phyloP scores from a whole-genome alignment of 2,888 invertebrate genomes.

The Mythimna ferrago region DNA sequence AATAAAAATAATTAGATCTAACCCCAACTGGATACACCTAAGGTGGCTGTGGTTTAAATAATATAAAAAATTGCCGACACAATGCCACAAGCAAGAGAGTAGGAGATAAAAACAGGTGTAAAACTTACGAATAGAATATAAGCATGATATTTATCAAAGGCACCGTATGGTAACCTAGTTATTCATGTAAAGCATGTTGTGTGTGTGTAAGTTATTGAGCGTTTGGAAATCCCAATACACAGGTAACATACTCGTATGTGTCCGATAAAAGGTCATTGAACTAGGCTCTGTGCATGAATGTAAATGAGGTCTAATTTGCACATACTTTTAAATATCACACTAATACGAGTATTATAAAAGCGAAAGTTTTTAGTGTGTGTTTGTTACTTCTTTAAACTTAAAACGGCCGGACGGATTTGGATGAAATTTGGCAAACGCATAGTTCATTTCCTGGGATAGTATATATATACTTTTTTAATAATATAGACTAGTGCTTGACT shows the following conservation, averaged over 20 bases:
- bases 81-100: background rate
- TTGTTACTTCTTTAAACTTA: too few relatives aligned
- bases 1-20: too few relatives aligned
- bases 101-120: conserved; percentile 3
- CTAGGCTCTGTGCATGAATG: background rate
- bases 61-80: background rate
- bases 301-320: background rate
- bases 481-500: too few relatives aligned
- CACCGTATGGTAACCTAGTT: conserved; percentile 36
- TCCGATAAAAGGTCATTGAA: conserved; percentile 26
- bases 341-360: too few relatives aligned
- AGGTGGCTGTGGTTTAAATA: too few relatives aligned
- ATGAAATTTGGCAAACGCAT: too few relatives aligned
- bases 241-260: background rate
- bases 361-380: too few relatives aligned
- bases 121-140: background rate
- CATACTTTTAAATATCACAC: too few relatives aligned
- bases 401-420: too few relatives aligned
- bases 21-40: too few relatives aligned
- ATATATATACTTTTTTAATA: too few relatives aligned
- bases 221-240: conserved; percentile 15
- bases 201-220: background rate
- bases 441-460: too few relatives aligned
- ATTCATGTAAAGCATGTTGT: background rate
- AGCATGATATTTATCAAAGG: conserved; percentile 12